Conservation (phyloP, 2,113 vertebrate species). For the Coturnix japonica region DNA sequence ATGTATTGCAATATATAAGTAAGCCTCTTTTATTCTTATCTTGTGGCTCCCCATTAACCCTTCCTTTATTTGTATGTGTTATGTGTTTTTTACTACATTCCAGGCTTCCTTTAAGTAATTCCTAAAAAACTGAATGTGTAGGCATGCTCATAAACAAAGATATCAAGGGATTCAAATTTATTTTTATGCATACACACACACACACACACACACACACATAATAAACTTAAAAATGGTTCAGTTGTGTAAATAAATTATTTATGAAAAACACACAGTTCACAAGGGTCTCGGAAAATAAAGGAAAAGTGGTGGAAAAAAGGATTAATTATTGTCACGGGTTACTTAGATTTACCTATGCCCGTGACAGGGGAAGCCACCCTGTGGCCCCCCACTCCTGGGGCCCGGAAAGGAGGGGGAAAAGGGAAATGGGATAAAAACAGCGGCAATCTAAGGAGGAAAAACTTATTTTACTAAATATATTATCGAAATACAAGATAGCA, state of each 20-base stretch:
- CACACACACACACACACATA: no score
- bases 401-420: no score
- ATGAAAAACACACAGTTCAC: neutral
- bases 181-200: neutral
- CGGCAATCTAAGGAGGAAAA: no score
- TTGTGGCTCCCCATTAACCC: neutral
- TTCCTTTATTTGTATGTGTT: neutral
- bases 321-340: neutral
- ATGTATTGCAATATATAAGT: neutral
- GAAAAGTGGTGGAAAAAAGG: neutral
- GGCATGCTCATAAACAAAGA: neutral
- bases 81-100: neutral
- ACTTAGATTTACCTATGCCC: no score
- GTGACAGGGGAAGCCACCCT: no score
- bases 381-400: no score
- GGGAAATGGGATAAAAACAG: no score
- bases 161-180: neutral
- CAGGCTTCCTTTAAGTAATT: neutral
- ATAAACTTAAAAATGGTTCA: neutral
- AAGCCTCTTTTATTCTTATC: neutral
- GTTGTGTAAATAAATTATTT: neutral
- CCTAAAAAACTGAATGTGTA: neutral
- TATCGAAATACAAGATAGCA: no score
- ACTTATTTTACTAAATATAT: no score
- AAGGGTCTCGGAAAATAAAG: neutral